Conservation (phyloP, 2,888 invertebrate species). For the Trisateles emortualis region DNA sequence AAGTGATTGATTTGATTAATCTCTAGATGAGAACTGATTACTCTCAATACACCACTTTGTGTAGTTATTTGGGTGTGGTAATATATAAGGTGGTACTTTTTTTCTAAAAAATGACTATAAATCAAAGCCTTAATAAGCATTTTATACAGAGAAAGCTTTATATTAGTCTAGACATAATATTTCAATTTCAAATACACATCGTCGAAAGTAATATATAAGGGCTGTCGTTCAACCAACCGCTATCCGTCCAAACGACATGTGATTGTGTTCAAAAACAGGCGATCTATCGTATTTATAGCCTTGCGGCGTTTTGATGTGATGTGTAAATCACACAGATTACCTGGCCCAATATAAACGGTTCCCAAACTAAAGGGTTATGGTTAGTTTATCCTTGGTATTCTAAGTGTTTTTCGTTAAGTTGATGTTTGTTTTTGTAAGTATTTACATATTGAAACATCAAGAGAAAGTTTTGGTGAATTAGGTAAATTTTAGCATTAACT, state of each 20-base stretch:
- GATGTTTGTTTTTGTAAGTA: background rate
- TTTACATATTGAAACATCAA: too few species aligned
- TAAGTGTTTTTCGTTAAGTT: too few species aligned
- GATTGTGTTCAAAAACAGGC: slow-evolving; percentile 41
- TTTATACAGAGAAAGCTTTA: too few species aligned
- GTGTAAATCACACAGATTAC: slow-evolving; percentile 45
- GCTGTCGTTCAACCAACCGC: slow-evolving; percentile 30
- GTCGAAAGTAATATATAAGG: slow-evolving; percentile 23
- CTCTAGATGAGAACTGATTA: too few species aligned
- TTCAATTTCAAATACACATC: slow-evolving; percentile 20
- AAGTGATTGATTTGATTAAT: too few species aligned
- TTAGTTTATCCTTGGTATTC: background rate
- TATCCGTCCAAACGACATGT: slow-evolving; percentile 44
- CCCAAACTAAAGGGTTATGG: background rate
- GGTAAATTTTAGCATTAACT: too few species aligned
- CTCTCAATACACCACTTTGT: too few species aligned
- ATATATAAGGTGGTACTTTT: too few species aligned
- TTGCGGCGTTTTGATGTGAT: slow-evolving; percentile 30
- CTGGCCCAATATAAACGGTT: slow-evolving; percentile 28
- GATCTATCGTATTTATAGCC: slow-evolving; percentile 39
- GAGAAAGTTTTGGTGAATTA: too few species aligned
- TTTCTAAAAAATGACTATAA: too few species aligned
- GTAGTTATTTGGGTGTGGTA: too few species aligned
- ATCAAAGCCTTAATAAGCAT: too few species aligned
- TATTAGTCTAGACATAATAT: slow-evolving; percentile 17